A percentile compares a stretch with the other conserved stretches of the same genome.
phyloP scores from a whole-genome alignment of 37 sponge, comb jelly and placozoan genomes.

The Oscarella lobularis region DNA sequence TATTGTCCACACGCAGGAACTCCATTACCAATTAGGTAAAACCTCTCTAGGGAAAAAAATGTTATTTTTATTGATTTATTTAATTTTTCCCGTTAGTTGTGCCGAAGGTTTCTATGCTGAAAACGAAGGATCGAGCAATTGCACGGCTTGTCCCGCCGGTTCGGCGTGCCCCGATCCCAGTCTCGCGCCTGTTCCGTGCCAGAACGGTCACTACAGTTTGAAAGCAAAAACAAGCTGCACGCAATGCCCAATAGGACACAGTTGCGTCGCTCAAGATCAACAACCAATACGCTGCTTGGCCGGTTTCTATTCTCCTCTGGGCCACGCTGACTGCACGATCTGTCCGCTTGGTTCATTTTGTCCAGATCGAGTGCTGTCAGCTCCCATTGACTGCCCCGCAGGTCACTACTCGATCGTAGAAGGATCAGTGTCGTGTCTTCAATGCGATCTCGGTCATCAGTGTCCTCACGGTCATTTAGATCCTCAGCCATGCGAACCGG shows the following conservation, averaged over 20 bases:
- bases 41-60: not conserved
- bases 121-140: not conserved
- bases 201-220: not conserved
- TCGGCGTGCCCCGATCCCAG: not conserved
- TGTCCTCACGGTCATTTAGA: not conserved
- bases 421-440: not conserved
- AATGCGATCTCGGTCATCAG: not conserved
- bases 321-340: not conserved
- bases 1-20: not conserved
- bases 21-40: not conserved
- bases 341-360: slow-evolving; percentile 27
- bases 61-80: not conserved
- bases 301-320: not conserved
- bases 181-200: not conserved
- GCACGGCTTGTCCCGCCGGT: slow-evolving; percentile 5
- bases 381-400: not conserved
- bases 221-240: not conserved
- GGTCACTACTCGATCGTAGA: not conserved
- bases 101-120: slow-evolving; percentile 11
- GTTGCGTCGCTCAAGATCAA: not conserved
- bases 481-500: not conserved
- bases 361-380: not conserved
- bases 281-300: not conserved
- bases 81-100: not conserved
- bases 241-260: not conserved